These are phyloP conservation scores for Lissocephala sabroskyi DNA, from an alignment of 2,888 invertebrate species.

Conservation along the genomic window DNA sequence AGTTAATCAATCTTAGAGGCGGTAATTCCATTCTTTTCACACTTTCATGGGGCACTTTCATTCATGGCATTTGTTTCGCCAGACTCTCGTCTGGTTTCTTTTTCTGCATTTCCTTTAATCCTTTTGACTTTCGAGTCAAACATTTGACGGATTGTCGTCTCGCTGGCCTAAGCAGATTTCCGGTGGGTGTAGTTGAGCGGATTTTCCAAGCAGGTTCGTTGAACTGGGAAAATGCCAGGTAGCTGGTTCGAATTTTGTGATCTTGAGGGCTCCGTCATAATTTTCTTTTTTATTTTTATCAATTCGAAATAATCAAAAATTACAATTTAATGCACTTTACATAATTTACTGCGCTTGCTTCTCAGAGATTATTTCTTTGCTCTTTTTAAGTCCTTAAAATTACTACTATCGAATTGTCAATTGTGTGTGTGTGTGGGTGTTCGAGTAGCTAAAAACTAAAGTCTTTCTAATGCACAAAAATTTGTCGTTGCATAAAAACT, in stretches of 20 bases:
- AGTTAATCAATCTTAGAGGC: slow-evolving; percentile 58
- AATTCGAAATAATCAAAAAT: slow-evolving; percentile 63
- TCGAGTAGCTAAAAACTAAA: slow-evolving; percentile 31
- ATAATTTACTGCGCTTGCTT: slow-evolving; percentile 47
- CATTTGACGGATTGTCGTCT: slow-evolving; percentile 51
- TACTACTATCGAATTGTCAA: slow-evolving; percentile 18
- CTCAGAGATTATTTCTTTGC: slow-evolving; percentile 9
- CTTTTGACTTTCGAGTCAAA: slow-evolving; percentile 50
- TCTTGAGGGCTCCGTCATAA: too few species aligned
- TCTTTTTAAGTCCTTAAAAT: slow-evolving; percentile 5
- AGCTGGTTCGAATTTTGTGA: slow-evolving; percentile 3
- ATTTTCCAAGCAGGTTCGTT: slow-evolving; percentile 5
- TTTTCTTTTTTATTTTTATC: slow-evolving; percentile 51
- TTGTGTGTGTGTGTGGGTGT: slow-evolving; percentile 4
- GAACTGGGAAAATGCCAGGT: too few species aligned
- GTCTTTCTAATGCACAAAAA: slow-evolving; percentile 38
- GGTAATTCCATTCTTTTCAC: slow-evolving; percentile 47
- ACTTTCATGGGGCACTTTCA: slow-evolving; percentile 22
- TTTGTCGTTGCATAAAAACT: slow-evolving; percentile 28
- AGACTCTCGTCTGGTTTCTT: slow-evolving; percentile 26
- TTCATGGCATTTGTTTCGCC: slow-evolving; percentile 21
- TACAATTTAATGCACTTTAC: slow-evolving; percentile 60
- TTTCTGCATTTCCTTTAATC: slow-evolving; percentile 45
- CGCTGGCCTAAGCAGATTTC: slow-evolving; percentile 54
- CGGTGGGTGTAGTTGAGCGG: slow-evolving; percentile 38